These are phyloP conservation scores for Lordiphosa stackelbergi DNA, from an alignment of 1,140 invertebrate species.

Conservation along the genomic window DNA sequence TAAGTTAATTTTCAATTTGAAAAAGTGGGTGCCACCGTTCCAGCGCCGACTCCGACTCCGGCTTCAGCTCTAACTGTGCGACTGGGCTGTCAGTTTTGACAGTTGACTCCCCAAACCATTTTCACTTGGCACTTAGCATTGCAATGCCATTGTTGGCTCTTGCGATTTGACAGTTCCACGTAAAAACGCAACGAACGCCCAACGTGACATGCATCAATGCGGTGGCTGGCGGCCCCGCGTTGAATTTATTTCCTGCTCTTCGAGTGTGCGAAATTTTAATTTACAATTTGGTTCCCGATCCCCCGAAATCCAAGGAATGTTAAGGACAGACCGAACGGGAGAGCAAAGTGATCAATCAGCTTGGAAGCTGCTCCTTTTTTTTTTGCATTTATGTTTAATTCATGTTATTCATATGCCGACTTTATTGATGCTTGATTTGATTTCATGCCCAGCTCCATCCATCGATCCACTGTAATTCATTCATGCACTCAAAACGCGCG, in stretches of 20 bases:
- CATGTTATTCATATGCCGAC: constrained; percentile 74
- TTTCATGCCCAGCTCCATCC: constrained; percentile 27
- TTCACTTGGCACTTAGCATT: constrained; percentile 71
- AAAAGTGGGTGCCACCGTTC: constrained; percentile 58
- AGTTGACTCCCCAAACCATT: constrained; percentile 71
- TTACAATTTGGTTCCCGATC: constrained; percentile 50
- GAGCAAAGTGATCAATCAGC: constrained; percentile 70
- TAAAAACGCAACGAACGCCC: constrained; percentile 56
- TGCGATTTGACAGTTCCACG: constrained; percentile 75
- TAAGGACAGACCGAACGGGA: constrained; percentile 24
- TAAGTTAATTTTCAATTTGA: constrained; percentile 75
- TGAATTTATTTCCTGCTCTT: constrained; percentile 73
- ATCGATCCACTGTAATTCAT: constrained; percentile 58
- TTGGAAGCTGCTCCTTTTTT: constrained; percentile 15
- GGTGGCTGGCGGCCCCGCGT: constrained; percentile 35
- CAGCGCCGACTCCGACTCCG: constrained; percentile 6
- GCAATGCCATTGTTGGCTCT: constrained; percentile 47
- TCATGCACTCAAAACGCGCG: constrained; percentile 61
- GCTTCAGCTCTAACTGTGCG: constrained; percentile 22
- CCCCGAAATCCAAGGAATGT: constrained; percentile 13
- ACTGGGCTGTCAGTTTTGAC: constrained; percentile 69
- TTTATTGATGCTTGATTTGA: constrained; percentile 76
- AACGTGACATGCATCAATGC: constrained; percentile 74
- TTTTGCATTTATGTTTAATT: constrained; percentile 75
- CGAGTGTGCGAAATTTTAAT: constrained; percentile 73